A percentile compares a stretch with the other conserved stretches of the same genome.
phyloP scores from a whole-genome alignment of 2,888 invertebrate species.

The Ptilodon capucinus region DNA sequence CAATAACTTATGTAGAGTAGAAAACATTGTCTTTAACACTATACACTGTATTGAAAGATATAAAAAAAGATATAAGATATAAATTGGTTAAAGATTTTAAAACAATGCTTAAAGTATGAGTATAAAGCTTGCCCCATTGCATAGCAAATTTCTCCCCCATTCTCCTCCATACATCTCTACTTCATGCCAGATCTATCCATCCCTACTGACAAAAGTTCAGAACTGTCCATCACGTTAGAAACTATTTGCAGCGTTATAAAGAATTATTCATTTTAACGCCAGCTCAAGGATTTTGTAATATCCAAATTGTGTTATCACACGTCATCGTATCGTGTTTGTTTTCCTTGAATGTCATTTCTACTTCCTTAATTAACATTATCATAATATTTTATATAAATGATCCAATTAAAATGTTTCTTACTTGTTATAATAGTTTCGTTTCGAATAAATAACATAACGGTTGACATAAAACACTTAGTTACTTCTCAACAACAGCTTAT shows the following conservation, averaged over 20 bases:
- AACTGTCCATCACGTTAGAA: no score
- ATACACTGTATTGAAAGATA: no score
- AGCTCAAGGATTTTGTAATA: background rate
- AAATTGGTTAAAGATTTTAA: no score
- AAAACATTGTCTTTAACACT: no score
- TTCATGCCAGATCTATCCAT: no score
- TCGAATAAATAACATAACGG: background rate
- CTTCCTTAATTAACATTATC: conserved; percentile 1
- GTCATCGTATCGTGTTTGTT: conserved; percentile 3
- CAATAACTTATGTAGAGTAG: no score
- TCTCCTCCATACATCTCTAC: no score
- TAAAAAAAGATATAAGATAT: no score
- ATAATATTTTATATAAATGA: background rate
- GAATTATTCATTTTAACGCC: background rate
- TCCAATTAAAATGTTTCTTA: conserved; percentile 8
- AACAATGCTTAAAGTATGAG: no score
- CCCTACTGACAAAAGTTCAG: no score
- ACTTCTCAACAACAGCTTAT: conserved; percentile 33
- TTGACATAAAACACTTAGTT: conserved; percentile 17
- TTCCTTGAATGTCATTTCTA: conserved; percentile 4
- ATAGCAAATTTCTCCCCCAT: no score
- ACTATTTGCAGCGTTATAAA: background rate
- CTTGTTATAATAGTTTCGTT: background rate
- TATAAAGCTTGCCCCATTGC: no score
- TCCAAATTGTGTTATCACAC: conserved; percentile 2